These are phyloP conservation scores for Protonemura montana DNA, from an alignment of 2,888 invertebrate species.

Conservation along the genomic window DNA sequence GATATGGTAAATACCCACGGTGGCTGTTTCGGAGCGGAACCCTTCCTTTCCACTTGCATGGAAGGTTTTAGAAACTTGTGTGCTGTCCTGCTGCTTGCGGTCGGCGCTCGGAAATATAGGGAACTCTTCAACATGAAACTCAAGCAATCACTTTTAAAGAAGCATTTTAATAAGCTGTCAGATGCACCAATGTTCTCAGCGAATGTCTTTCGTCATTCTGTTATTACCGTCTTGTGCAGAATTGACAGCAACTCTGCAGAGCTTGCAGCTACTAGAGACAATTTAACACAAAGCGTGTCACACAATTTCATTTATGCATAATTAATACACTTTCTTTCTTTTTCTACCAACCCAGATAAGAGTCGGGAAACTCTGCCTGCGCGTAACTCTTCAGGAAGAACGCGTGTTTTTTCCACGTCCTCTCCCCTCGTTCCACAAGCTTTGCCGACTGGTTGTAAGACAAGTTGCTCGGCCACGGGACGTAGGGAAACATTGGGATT, in stretches of 20 bases:
- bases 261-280: background rate
- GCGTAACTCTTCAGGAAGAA: conserved; percentile 19
- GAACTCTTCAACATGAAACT: background rate
- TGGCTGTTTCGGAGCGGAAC: background rate
- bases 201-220: background rate
- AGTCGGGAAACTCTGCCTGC: background rate
- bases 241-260: background rate
- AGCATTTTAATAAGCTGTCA: conserved; percentile 12
- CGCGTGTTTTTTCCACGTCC: conserved; percentile 23
- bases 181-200: background rate
- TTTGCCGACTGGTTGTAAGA: conserved; percentile 37
- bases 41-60: too few species aligned
- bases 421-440: background rate
- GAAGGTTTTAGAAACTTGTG: too few species aligned
- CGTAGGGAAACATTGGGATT: conserved; percentile 41
- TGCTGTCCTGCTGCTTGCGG: too few species aligned
- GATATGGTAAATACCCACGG: conserved; percentile 26
- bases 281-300: background rate
- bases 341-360: background rate
- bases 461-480: conserved; percentile 44
- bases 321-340: conserved; percentile 30
- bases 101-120: background rate
- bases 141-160: background rate
- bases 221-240: background rate
- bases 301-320: conserved; percentile 18